phyloP scores from a whole-genome alignment of 2,113 vertebrate species.

The Forbesichthys papilliferus region DNA sequence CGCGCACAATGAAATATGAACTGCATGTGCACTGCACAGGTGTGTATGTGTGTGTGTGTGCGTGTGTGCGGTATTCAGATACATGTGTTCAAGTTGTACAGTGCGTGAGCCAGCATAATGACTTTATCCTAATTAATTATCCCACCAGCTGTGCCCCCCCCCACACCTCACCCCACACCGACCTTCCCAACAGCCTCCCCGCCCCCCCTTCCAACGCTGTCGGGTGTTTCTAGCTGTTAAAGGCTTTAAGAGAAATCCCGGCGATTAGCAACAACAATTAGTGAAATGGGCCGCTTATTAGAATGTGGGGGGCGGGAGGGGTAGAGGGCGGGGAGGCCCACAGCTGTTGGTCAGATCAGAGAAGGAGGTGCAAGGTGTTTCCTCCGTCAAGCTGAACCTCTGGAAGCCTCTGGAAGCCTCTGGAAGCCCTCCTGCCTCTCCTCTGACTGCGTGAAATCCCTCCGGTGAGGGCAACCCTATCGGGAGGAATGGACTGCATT shows the following conservation, averaged over 20 bases:
- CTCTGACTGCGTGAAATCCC: no score
- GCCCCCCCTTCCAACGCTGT: no score
- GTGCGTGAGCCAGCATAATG: slow-evolving; percentile 16
- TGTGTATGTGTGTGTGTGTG: slow-evolving; percentile 19
- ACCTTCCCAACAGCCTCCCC: no score
- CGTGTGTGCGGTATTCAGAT: background rate
- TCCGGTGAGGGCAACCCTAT: no score
- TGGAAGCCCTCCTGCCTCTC: background rate
- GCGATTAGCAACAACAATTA: slow-evolving; percentile 65
- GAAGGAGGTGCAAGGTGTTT: background rate
- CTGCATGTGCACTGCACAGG: slow-evolving; percentile 12
- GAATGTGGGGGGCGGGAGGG: background rate
- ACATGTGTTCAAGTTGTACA: slow-evolving; percentile 4
- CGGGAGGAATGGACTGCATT: no score
- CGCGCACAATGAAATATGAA: slow-evolving; percentile 28
- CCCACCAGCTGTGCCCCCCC: slow-evolving; percentile 40
- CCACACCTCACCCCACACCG: background rate
- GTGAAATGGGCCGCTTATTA: slow-evolving; percentile 58
- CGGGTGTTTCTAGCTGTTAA: no score
- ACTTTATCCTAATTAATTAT: slow-evolving; percentile 36
- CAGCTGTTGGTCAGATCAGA: background rate
- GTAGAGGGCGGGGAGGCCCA: background rate
- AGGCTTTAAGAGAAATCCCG: background rate
- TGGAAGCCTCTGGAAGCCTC: background rate
- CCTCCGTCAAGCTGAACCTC: background rate